Conservation (phyloP, 1,140 invertebrate species). For the Battus philenor region DNA sequence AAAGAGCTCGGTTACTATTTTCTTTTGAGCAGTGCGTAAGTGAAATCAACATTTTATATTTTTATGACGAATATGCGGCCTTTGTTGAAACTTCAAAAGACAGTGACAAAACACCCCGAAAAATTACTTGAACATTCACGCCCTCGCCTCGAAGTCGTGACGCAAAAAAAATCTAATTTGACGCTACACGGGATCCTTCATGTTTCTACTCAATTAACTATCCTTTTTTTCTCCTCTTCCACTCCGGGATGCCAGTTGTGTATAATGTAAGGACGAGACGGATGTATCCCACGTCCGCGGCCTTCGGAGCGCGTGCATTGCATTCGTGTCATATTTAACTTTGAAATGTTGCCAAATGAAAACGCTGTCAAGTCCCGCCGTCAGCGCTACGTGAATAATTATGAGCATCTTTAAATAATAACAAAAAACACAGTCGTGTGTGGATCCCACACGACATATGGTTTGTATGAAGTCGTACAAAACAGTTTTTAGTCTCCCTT, state of each 20-base stretch:
- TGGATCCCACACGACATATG: background rate
- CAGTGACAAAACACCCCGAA: conserved; percentile 26
- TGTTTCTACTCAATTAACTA: conserved; percentile 36
- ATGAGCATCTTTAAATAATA: background rate
- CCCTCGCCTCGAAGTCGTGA: conserved; percentile 27
- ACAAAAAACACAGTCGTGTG: background rate
- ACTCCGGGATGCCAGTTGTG: conserved; percentile 44
- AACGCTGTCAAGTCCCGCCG: conserved; percentile 12
- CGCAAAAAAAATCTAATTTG: conserved; percentile 49
- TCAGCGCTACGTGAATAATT: conserved; percentile 17
- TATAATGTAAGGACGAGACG: conserved; percentile 25
- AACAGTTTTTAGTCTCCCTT: no score
- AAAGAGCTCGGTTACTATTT: no score
- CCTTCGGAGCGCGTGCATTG: conserved; percentile 52
- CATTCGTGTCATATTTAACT: conserved; percentile 34
- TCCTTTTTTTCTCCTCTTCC: conserved; percentile 40
- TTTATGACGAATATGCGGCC: no score
- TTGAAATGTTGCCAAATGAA: conserved; percentile 27
- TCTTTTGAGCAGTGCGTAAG: no score
- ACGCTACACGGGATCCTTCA: conserved; percentile 35
- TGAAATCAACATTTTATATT: no score
- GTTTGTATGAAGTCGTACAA: no score
- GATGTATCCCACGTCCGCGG: conserved; percentile 43
- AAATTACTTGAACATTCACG: conserved; percentile 27
- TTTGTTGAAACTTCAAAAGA: conserved; percentile 30